Evolutionary conservation across 37 sponge, comb jelly and placozoan genomes (phyloP), one percentile per base, ranked within the genome.

Genomic region (Ianthella basta): DNA sequence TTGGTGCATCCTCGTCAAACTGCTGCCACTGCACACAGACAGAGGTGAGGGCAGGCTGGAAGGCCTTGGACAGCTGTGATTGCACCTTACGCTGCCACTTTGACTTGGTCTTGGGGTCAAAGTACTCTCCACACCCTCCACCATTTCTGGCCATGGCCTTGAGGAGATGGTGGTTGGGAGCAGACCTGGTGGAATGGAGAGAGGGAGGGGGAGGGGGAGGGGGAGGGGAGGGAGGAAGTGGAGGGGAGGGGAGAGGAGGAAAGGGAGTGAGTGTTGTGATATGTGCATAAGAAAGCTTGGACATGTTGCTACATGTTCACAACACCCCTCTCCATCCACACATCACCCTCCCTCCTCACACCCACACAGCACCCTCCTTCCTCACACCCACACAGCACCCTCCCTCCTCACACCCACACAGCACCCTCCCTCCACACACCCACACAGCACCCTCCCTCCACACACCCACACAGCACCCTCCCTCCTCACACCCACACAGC

Each of bases 41-140:
- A 15, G 91, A 87, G 54, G 96, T 88, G 55, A 96, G 91, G 24
- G 92, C 95, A 24, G 97, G 97, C 87, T 96, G 97, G 82, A 91
- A 91, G 60, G 97, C 92, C 74, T 94, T 94, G 33, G 85, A 72
- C 56, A 96, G 72, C 73, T 96, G 97, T 16, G 73, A 23, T 72
- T 85, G 89, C 40, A 94, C 97, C 65, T 89, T 93, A 39, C 87
- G 85, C 85, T 94, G 88, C 99, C 99, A 98, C 38, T 93, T 94
- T 24, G 94, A 89, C 84, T 94, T 96, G 69, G 91, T 92, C 39
- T 94, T 94, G 60, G 83, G 44, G 56, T 96, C 97, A 55, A 98
- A 96, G 84, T 89, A 88, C 87, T 91, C 91, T 50, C 75, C 84
- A 60, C 81, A 87, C 16, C 99, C 99, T 29, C 91, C 95, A 0